These are phyloP conservation scores for Cephalopholis sonnerati DNA, from an alignment of 2,113 vertebrate species.

Conservation along the genomic window DNA sequence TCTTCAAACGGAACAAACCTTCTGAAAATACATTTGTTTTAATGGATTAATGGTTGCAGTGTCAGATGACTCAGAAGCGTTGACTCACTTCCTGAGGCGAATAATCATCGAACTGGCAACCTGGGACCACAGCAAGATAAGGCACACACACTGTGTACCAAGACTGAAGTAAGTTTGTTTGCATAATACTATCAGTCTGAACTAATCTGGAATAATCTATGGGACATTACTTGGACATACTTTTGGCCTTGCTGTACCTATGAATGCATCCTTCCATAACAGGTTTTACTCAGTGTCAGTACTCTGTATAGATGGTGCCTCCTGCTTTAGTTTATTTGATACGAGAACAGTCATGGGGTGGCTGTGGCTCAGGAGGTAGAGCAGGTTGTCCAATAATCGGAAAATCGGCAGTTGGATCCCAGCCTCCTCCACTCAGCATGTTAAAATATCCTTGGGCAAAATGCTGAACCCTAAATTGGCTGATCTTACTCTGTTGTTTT, in stretches of 20 bases:
- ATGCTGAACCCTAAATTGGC: no score
- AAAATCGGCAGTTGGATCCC: no score
- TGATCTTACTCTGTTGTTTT: no score
- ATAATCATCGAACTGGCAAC: not conserved
- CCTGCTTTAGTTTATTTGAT: not conserved
- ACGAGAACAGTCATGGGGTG: not conserved
- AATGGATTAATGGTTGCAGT: not conserved
- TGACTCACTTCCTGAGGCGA: conserved; percentile 12
- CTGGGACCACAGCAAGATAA: not conserved
- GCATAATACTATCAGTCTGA: not conserved
- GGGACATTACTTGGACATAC: no score
- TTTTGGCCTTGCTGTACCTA: not conserved
- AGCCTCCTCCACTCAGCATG: no score
- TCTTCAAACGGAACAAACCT: not conserved
- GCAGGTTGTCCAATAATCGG: no score
- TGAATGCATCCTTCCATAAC: not conserved
- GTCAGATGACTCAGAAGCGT: not conserved
- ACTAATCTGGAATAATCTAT: not conserved
- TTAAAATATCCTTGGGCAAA: no score
- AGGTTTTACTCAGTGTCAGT: not conserved
- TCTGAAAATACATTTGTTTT: not conserved
- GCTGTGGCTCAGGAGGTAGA: no score
- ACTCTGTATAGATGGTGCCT: not conserved
- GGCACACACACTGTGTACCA: not conserved
- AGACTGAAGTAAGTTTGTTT: not conserved